phyloP scores from a whole-genome alignment of 2,888 invertebrate genomes.

The Orchesellides sinensis region DNA sequence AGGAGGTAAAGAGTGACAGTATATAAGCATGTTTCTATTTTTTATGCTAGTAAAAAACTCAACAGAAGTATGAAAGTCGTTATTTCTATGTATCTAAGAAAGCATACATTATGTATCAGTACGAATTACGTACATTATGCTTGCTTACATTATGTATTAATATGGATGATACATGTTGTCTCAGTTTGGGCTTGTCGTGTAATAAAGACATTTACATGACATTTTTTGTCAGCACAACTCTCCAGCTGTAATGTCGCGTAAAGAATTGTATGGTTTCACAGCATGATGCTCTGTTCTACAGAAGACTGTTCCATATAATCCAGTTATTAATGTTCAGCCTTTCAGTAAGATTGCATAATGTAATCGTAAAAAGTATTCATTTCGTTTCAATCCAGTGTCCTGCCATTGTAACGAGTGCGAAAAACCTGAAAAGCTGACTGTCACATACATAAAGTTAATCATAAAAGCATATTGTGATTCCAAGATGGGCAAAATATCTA shows the following conservation, averaged over 20 bases:
- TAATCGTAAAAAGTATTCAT: too few relatives aligned
- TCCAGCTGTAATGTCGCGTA: constrained; percentile 14
- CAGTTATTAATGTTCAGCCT: not conserved
- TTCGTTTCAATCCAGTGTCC: too few relatives aligned
- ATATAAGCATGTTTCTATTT: not conserved
- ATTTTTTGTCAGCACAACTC: constrained; percentile 17
- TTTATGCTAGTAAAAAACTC: not conserved
- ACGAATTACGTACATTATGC: not conserved
- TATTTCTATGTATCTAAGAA: not conserved
- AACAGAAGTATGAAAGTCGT: constrained; percentile 1
- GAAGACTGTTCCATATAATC: not conserved
- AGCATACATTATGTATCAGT: constrained; percentile 20
- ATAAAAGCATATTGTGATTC: too few relatives aligned
- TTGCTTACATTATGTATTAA: constrained; percentile 11
- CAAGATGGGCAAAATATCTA: too few relatives aligned
- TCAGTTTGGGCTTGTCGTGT: not conserved
- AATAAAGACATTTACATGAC: constrained; percentile 34
- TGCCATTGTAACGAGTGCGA: too few relatives aligned
- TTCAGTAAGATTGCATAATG: too few relatives aligned
- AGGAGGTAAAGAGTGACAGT: not conserved
- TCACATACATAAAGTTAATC: too few relatives aligned
- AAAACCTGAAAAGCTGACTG: too few relatives aligned
- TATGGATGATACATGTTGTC: not conserved
- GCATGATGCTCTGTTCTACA: not conserved
- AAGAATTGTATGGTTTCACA: constrained; percentile 3